Percentiles rank a stretch among this genome's conserved stretches.
Evolutionary conservation across 2,797 vertebrate species (phyloP).

Genomic region (Micropoecilia bifurca): DNA sequence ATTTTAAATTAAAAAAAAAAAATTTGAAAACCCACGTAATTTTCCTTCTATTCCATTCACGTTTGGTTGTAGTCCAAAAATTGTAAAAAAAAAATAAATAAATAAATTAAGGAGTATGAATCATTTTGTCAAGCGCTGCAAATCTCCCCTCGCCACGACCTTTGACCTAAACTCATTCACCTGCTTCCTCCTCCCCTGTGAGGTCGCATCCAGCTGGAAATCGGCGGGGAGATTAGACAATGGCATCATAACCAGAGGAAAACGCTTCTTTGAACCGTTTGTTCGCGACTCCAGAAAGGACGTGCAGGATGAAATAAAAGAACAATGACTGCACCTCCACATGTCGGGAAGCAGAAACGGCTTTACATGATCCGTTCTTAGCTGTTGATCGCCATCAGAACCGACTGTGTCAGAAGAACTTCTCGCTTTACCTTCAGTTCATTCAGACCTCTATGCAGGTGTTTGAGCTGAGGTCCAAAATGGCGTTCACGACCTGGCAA

Average conservation of each 20-base stretch:
- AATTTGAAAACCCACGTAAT: neutral
- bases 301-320: constrained; percentile 30
- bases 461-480: neutral
- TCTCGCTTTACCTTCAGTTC: constrained; percentile 1
- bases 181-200: constrained; percentile 25
- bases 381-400: neutral
- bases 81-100: neutral
- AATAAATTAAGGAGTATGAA: neutral
- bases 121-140: neutral
- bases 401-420: neutral
- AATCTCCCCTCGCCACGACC: constrained; percentile 5
- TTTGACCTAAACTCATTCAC: constrained; percentile 1
- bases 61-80: neutral
- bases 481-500: neutral
- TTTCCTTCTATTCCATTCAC: neutral
- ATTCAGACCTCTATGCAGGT: neutral
- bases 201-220: constrained; percentile 24
- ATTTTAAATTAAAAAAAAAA: neutral
- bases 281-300: constrained; percentile 45
- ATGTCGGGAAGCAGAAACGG: constrained; percentile 18
- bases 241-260: constrained; percentile 35
- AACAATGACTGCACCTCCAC: constrained; percentile 35
- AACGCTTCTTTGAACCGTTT: constrained; percentile 37
- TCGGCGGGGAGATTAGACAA: constrained; percentile 38
- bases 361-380: neutral